Conservation (phyloP, 1,140 invertebrate genomes). For the Bathynomus jamesi region DNA sequence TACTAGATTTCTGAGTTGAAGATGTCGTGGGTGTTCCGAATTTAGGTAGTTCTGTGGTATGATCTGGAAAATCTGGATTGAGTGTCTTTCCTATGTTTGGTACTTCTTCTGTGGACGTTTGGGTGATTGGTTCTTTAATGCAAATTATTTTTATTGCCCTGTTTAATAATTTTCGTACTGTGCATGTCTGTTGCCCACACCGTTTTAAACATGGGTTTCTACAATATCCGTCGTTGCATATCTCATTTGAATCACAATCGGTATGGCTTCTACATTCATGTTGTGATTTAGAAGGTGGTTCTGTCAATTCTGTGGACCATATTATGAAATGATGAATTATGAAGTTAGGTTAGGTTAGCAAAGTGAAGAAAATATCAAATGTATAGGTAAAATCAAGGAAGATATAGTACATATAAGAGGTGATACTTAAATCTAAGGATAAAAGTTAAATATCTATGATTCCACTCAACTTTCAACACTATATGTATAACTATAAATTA, state of each 20-base stretch:
- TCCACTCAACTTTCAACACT: too few species aligned
- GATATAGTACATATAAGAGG: background rate
- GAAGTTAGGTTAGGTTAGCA: too few species aligned
- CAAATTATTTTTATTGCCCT: slow-evolving; percentile 22
- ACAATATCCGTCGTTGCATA: slow-evolving; percentile 40
- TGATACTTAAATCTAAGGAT: background rate
- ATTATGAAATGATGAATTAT: background rate
- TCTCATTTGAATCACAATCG: slow-evolving; percentile 39
- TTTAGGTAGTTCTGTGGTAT: slow-evolving; percentile 8
- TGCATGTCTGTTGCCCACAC: slow-evolving; percentile 33
- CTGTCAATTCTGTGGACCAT: background rate
- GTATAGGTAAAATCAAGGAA: too few species aligned
- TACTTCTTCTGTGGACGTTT: slow-evolving; percentile 13
- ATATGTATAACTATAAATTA: background rate
- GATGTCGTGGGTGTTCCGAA: background rate
- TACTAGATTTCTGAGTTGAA: background rate
- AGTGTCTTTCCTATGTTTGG: slow-evolving; percentile 14
- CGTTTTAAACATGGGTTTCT: slow-evolving; percentile 39
- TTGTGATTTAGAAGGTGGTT: background rate
- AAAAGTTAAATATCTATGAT: background rate
- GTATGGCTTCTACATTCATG: slow-evolving; percentile 38
- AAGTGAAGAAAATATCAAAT: too few species aligned
- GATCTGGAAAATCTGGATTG: slow-evolving; percentile 11
- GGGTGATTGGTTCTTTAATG: slow-evolving; percentile 12
- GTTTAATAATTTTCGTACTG: background rate